Evolutionary conservation across 2,888 invertebrate species (phyloP), one percentile per base, ranked within the genome.

Genomic region (Brenthis hecate): DNA sequence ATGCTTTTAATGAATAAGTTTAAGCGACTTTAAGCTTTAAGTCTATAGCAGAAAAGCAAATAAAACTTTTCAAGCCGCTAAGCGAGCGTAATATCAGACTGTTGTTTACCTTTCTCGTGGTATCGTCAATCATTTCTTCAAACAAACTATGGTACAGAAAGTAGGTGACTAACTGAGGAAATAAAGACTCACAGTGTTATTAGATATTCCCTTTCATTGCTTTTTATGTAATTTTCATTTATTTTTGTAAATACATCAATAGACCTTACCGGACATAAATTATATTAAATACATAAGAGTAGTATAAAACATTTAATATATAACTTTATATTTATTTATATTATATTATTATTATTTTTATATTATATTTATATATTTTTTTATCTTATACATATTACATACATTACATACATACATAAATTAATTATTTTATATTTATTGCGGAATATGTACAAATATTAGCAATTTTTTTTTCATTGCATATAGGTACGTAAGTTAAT

Each of bases 121-220:
- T 75, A 77, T 74, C 81, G 87, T 80, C 81, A 86, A 88, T 86
- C 82, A 84, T 85, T 84, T 83, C 80, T 78, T 79, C 84, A 88
- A 86, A 86, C 78, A 77, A 72, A 71, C 68, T 72, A 71, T 76
- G 74, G 75, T 70, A 69, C 68, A 73, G 83, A 85, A 85, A 85
- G 84, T 85, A 81, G 88, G 86, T 84, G 79, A 85, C 80, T 66
- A 54, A 62, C 54, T 65, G 56, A 62, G 57, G 51, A 66, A 66
- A 66, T 48, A 69, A 54, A 62, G 32, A 60, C 48, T 64, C 50
- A 43, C 19, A 56, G 14, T 56, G 3, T 14, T 43, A 62, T 62
- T 62, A 62, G n/a, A 48, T 55, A 64, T 28, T 56, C 43, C 47
- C 23, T 67, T 56, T 61, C 13, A 55, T 48, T 56, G 28, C 36